These are phyloP conservation scores for Dicroscelio sp. DNA, from an alignment of 2,888 invertebrate genomes.

Conservation along the genomic window DNA sequence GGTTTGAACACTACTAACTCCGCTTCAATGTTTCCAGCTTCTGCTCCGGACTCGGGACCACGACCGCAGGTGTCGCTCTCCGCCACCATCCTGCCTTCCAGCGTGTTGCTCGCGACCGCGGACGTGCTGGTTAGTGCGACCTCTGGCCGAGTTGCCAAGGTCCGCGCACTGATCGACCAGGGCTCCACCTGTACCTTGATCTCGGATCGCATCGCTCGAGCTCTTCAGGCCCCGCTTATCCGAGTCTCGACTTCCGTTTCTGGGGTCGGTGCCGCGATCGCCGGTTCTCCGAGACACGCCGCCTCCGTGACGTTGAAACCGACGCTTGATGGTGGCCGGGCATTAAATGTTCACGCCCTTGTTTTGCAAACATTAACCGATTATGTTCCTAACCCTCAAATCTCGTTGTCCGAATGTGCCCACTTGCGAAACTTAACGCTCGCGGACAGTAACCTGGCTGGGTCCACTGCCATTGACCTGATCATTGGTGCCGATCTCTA, in stretches of 20 bases:
- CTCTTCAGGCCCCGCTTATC: neutral
- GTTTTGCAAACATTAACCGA: neutral
- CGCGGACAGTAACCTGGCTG: neutral
- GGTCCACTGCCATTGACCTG: neutral
- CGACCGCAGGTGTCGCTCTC: too few relatives aligned
- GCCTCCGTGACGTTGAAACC: too few relatives aligned
- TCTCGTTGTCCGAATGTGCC: neutral
- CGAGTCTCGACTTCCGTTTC: neutral
- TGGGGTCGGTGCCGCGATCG: neutral
- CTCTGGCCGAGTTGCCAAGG: neutral
- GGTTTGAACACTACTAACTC: too few relatives aligned
- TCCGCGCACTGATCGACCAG: neutral
- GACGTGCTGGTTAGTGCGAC: neutral
- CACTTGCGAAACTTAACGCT: neutral
- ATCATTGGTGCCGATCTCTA: conserved; percentile 25
- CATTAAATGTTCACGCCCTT: neutral
- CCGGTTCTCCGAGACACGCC: too few relatives aligned
- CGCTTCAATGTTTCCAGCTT: neutral
- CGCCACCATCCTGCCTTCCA: neutral
- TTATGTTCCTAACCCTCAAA: neutral
- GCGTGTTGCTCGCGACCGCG: neutral
- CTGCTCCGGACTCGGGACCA: too few relatives aligned
- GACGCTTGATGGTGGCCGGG: neutral
- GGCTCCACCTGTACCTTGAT: neutral
- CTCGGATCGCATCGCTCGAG: neutral